Conservation (phyloP, 2,888 invertebrate genomes). For the Fragum whitleyi region DNA sequence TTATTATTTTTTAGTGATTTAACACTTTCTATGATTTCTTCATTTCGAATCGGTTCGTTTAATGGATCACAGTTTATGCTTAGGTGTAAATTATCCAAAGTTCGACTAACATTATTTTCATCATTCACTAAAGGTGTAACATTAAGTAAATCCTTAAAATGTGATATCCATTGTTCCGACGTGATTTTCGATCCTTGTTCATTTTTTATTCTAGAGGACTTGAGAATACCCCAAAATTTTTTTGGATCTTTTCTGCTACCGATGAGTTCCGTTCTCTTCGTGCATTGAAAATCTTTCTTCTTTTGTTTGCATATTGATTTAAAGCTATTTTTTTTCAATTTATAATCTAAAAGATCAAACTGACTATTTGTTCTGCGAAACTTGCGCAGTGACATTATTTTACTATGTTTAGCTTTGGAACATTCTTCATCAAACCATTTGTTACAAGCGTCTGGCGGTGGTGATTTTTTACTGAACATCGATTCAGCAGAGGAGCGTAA, state of each 20-base stretch:
- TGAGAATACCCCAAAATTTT: not conserved
- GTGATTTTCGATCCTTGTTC: not conserved
- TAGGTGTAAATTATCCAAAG: not conserved
- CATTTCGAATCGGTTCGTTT: constrained; percentile 9
- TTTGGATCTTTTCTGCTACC: not conserved
- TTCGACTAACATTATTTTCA: not conserved
- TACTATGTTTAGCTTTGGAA: not conserved
- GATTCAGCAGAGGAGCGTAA: not conserved
- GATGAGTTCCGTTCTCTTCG: constrained; percentile 1
- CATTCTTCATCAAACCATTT: constrained; percentile 7
- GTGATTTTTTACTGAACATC: too few relatives aligned
- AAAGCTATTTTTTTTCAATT: not conserved
- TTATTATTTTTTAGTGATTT: constrained; percentile 13
- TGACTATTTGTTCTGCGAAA: not conserved
- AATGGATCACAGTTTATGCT: not conserved
- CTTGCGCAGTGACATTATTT: not conserved
- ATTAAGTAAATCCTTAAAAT: not conserved
- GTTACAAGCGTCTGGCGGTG: too few relatives aligned
- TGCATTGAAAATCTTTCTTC: not conserved
- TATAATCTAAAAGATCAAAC: not conserved
- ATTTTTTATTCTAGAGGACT: not conserved
- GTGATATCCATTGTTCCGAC: not conserved
- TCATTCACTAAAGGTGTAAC: not conserved
- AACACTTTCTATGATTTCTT: constrained; percentile 26
- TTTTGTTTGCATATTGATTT: constrained; percentile 1